Evolutionary conservation across 53 echinoderm and acorn worm species (phyloP).

Genomic region (Echinometra lucunter): DNA sequence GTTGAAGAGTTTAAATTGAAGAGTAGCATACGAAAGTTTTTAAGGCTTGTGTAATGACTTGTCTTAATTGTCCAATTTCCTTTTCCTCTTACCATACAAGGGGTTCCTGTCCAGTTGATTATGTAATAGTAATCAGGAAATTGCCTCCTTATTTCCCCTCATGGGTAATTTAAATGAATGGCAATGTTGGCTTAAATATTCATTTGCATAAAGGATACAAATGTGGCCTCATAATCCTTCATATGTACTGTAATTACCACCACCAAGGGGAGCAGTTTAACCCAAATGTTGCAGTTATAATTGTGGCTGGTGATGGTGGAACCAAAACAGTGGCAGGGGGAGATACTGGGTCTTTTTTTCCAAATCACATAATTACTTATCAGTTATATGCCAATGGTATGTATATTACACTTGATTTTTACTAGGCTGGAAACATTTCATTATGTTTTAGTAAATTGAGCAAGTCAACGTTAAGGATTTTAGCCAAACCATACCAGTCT

Average conservation of each 20-base stretch:
- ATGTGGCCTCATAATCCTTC: background rate
- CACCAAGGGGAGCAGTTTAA: no score
- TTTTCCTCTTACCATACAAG: background rate
- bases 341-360: no score
- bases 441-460: background rate
- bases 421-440: background rate
- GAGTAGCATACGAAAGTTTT: background rate
- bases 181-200: background rate
- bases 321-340: no score
- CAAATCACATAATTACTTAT: no score
- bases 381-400: background rate
- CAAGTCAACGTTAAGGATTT: background rate
- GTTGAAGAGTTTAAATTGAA: background rate
- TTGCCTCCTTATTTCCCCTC: background rate
- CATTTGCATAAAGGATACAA: conserved; percentile 25
- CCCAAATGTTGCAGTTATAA: no score
- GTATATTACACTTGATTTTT: background rate
- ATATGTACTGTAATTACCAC: no score
- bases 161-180: background rate
- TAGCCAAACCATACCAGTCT: background rate
- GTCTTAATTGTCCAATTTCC: background rate
- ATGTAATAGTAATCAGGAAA: conserved; percentile 2
- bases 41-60: background rate
- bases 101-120: background rate
- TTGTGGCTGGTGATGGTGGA: no score